phyloP scores from a whole-genome alignment of 2,113 vertebrate species.

The Ptilorrhoa leucosticta region DNA sequence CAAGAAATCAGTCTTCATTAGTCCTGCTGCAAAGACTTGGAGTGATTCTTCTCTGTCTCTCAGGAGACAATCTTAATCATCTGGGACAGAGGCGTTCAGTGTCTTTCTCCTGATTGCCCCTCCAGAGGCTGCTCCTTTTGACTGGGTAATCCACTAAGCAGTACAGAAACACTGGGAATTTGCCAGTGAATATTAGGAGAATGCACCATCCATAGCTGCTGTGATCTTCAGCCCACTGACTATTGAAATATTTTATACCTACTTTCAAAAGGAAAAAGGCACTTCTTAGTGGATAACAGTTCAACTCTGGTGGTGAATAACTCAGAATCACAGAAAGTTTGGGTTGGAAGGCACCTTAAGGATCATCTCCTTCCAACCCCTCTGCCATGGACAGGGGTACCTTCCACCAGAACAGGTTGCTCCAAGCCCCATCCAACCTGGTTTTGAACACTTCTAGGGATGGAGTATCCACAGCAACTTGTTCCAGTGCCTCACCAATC shows the following conservation, averaged over 20 bases:
- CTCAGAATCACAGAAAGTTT: not conserved
- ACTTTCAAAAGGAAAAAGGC: not conserved
- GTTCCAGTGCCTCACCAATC: not conserved
- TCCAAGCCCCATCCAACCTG: not conserved
- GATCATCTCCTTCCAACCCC: not conserved
- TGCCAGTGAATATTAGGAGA: not conserved
- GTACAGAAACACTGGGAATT: not conserved
- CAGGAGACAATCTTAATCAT: slow-evolving; percentile 29
- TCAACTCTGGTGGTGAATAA: not conserved
- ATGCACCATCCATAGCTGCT: not conserved
- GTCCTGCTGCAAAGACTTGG: not conserved
- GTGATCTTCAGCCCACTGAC: not conserved
- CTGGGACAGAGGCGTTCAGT: not conserved
- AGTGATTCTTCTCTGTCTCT: slow-evolving; percentile 8
- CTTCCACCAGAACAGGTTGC: not conserved
- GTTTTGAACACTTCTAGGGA: not conserved
- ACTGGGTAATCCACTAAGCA: not conserved
- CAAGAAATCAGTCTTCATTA: slow-evolving; percentile 32
- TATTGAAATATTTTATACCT: not conserved
- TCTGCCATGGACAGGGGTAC: not conserved
- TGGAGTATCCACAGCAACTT: not conserved
- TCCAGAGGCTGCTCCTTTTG: not conserved
- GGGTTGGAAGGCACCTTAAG: not conserved
- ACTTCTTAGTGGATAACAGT: not conserved
- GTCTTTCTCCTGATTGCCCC: not conserved